Evolutionary conservation across 2,797 vertebrate genomes (phyloP), one percentile per base, ranked within the genome.

Genomic region (Sebastes taczanowskii): DNA sequence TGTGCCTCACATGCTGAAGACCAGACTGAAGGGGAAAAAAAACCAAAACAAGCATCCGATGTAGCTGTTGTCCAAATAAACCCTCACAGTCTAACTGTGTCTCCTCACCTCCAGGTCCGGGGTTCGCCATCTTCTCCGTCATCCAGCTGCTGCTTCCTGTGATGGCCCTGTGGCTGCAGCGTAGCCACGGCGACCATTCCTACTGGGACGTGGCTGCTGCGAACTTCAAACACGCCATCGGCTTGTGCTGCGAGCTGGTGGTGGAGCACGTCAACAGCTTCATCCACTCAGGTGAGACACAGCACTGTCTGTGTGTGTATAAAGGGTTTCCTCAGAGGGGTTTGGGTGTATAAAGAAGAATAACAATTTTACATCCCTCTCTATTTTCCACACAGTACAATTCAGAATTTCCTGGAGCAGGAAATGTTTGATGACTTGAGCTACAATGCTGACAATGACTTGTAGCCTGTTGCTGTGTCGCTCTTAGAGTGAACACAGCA

Each of bases 171-270:
- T 99, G 98, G 98, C 96, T 99, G 73, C 96, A 97, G 82, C 98
- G 98, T 71, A 99, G 97, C 90, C 97, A 97, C 0, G 97, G 97
- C 53, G 97, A 99, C 91, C 98, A 98, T 90, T 96, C 97, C 4
- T 99, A 99, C 91, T 99, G 98, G 98, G 98, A 99, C 0, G 88
- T 95, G 52, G 98, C 98, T 0, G 98, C 98, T 0, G 97, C 97
- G 1, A 99, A 99, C 93, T 99, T 99, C 93, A 99, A 99, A 84
- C 98, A 99, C 3, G 98, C 98, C 76, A 99, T 99, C 20, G 98
- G 98, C n/a, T 94, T 99, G 77, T 98, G 96, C 42, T 99, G 98
- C 58, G 98, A 99, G 91, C 96, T 99, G 49, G 98, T 98, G 80
- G 98, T 99, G 92, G 98, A 99, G 71, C 98, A 99, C 65, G 95